Base-by-base conservation (phyloP, 2,888 invertebrate genomes). In the Drosophila kambysellisi region DNA sequence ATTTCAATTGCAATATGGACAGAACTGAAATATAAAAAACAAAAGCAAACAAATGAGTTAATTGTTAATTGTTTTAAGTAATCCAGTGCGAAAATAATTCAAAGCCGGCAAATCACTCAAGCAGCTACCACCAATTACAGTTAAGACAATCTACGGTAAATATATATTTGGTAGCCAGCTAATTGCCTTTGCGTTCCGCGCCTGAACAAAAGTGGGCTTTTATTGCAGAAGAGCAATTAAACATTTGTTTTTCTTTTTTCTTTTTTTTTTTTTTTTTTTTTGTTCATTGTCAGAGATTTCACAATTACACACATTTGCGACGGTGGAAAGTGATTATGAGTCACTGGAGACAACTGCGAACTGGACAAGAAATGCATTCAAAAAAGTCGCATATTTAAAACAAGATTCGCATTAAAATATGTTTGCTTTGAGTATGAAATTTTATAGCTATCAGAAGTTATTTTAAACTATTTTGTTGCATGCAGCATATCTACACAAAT, bases 1-100 rank as follows among this genome's bases (percentile, higher is more conserved):
- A 92, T 93, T 93, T 92, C 71, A 85, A 82, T 84, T 74, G 80
- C 74, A 88, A 82, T 87, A 91, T 84, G 81, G 82, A 83, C 79
- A 69, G 82, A 87, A 76, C 83, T 83, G 6, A 35, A 15, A 32
- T 8, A 70, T 2, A 5, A 1, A 52, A 9, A 41, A 35, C n/a
- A 32, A n/a, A 37, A 0, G 3, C 8, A 20, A 17, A 25, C 5
- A 30, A 29, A 20, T 15, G 12, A 56, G 41, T 59, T 32, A 15
- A 53, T 33, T 33, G 20, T 20, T 20, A 25, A 25, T 25, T 25
- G 25, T 25, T 20, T 30, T n/a, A 30, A 33, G 33, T 20, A 33
- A 53, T 33, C 32, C 52, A 46, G 25, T 15, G 46, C 25, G 25
- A 46, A 46, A 46, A 15, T 46, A 25, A 25, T 25, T 25, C 15